A percentile compares a stretch with the other conserved stretches of the same genome.
phyloP scores from a whole-genome alignment of 1,140 invertebrate species.

The Delia radicum region DNA sequence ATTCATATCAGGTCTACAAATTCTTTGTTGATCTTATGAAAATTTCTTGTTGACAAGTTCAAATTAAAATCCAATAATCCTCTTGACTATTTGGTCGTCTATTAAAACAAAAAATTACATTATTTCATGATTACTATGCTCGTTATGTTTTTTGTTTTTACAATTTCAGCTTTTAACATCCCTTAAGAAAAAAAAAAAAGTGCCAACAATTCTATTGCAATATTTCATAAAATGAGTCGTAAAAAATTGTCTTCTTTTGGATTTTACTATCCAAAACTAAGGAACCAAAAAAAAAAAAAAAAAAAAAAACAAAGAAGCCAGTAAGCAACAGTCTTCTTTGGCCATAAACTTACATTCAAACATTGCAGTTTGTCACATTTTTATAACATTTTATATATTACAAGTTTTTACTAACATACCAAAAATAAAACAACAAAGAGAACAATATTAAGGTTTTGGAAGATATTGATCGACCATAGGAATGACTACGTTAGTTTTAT shows the following conservation, averaged over 20 bases:
- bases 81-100: background rate
- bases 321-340: constrained; percentile 3
- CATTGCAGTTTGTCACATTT: constrained; percentile 22
- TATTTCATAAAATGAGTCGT: constrained; percentile 14
- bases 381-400: constrained; percentile 22
- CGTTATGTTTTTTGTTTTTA: background rate
- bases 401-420: background rate
- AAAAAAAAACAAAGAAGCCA: background rate
- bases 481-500: too few species aligned
- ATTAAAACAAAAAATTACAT: background rate
- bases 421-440: background rate
- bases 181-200: background rate
- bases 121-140: too few species aligned
- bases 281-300: background rate
- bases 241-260: constrained; percentile 9
- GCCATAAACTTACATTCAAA: background rate
- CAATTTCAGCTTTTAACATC: background rate
- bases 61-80: constrained; percentile 19
- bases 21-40: background rate
- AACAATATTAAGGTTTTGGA: too few species aligned
- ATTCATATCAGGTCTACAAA: constrained; percentile 7
- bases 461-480: too few species aligned
- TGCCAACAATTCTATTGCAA: background rate
- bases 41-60: constrained; percentile 10
- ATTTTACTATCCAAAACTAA: too few species aligned